These are phyloP conservation scores for Volucella inflata DNA, from an alignment of 2,888 invertebrate species.

Conservation along the genomic window DNA sequence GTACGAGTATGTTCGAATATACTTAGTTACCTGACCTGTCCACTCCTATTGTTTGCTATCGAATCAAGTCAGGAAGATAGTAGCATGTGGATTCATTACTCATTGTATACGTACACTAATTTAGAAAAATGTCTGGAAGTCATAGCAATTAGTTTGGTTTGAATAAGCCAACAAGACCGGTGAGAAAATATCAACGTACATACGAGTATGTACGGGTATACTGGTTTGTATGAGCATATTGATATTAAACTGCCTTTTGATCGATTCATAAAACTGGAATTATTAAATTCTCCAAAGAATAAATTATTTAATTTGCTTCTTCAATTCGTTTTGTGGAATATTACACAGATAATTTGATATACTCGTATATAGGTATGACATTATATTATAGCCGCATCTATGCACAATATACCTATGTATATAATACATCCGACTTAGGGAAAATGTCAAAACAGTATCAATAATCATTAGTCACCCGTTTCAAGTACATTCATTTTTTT, in stretches of 20 bases:
- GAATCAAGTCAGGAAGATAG: constrained; percentile 66
- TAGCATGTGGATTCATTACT: constrained; percentile 64
- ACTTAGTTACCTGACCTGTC: constrained; percentile 52
- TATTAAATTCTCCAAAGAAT: too few relatives aligned
- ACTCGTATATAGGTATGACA: neutral
- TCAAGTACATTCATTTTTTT: constrained; percentile 50
- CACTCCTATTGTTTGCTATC: constrained; percentile 67
- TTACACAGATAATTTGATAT: neutral
- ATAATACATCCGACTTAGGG: constrained; percentile 19
- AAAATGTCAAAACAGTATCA: constrained; percentile 73
- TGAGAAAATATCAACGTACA: constrained; percentile 43
- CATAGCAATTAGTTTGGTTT: constrained; percentile 70
- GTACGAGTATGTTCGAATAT: constrained; percentile 13
- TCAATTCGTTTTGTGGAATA: too few relatives aligned
- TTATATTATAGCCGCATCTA: constrained; percentile 12
- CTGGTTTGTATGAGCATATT: too few relatives aligned
- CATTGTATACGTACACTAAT: constrained; percentile 63
- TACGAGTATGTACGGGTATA: neutral
- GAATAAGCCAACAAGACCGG: constrained; percentile 46
- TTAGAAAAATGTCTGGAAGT: constrained; percentile 61
- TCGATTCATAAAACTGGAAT: too few relatives aligned
- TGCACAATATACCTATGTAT: constrained; percentile 19
- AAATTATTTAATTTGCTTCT: too few relatives aligned
- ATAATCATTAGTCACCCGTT: constrained; percentile 75
- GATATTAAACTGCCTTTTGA: too few relatives aligned